Base-by-base conservation (phyloP, 2,888 invertebrate genomes). In the Folsomia manolachei region DNA sequence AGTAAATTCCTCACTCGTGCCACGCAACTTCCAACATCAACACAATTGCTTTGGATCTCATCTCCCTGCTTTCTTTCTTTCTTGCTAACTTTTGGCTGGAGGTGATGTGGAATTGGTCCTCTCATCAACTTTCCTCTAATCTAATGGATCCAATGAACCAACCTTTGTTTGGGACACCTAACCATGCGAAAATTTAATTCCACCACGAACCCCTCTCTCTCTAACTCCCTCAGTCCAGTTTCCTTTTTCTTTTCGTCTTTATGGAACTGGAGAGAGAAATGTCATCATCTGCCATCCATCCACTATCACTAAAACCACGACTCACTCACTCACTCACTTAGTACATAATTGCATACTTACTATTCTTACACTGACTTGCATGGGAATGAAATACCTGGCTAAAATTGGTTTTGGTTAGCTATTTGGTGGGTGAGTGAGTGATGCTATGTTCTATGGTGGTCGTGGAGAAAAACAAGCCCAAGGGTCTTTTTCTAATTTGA, bases 121-220 rank as follows among this genome's bases (percentile, higher is more conserved):
- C 39, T 9, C 4, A 39, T 39, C 39, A 39, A 39, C 7, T 39
- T 39, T 14, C 4, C 4, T 14, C 14, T 39, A 9, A 14, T 14
- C 39, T 14, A 14, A 39, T 14, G 39, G 39, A 39, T 14, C 39
- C 7, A 39, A n/a, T n/a, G n/a, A 14, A 39, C 14, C 39, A 4
- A 4, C 39, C 39, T 9, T 4, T 39, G 25, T 64, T 64, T 26
- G 64, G 25, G 64, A 27, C 27, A 64, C 14, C 27, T 27, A 74
- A 74, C 74, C 74, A 74, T 74, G 74, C 74, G 71, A 74, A 71
- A 74, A 74, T 74, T 74, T 74, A 71, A 74, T 74, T 71, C 19
- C 60, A 7, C 39, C 39, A 39, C 39, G 39, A 9, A 39, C 39
- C 39, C 4, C 4, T 39, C n/a, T n/a, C n/a, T n/a, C n/a, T n/a